phyloP scores from a whole-genome alignment of 2,113 vertebrate genomes.

The Atlantisia rogersi region DNA sequence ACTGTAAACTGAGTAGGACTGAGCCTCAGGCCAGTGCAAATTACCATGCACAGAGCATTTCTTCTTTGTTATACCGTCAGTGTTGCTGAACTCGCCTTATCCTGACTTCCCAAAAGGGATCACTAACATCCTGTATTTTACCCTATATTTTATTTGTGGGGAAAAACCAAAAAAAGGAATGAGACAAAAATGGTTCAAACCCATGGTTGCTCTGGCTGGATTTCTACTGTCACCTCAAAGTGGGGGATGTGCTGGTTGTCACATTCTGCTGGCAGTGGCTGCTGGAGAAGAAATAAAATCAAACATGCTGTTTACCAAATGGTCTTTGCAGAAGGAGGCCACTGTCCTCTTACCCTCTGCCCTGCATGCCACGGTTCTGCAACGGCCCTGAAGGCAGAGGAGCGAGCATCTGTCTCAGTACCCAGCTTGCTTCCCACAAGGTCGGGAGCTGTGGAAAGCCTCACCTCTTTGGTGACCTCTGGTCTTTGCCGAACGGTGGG shows the following conservation, averaged over 20 bases:
- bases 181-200: neutral
- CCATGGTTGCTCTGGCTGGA: neutral
- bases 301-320: neutral
- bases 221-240: neutral
- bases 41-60: neutral
- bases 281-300: neutral
- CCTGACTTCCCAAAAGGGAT: neutral
- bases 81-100: neutral
- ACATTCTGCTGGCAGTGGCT: neutral
- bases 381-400: neutral
- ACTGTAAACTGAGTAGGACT: neutral
- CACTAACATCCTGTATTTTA: neutral
- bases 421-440: neutral
- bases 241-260: neutral
- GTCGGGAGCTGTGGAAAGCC: neutral
- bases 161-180: neutral
- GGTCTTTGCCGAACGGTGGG: rapidly evolving
- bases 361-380: neutral
- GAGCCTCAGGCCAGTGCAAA: neutral
- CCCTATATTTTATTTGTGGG: neutral
- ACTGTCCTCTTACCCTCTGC: neutral
- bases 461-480: rapidly evolving
- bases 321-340: neutral
- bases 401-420: neutral
- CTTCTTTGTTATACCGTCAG: neutral